Conservation (phyloP, 92 coral and sea anemone species). For the Porites rus region DNA sequence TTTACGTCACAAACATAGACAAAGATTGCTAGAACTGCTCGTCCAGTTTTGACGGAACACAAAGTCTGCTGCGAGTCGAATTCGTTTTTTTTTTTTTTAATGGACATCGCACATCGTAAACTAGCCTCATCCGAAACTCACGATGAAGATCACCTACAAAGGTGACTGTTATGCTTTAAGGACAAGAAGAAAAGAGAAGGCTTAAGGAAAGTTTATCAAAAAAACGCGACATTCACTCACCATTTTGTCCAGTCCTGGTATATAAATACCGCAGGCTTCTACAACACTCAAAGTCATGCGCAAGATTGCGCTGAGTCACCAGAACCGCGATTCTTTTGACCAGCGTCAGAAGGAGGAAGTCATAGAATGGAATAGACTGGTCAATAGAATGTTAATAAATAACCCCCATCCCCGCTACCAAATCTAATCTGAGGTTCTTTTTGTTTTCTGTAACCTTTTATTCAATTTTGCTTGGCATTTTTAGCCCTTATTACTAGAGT, state of each 20-base stretch:
- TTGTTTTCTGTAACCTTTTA: no score
- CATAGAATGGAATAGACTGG: no score
- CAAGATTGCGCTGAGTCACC: conserved; percentile 80
- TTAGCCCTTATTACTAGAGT: no score
- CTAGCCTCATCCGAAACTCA: not conserved
- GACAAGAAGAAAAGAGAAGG: not conserved
- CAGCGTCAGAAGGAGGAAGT: no score
- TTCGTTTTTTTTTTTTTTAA: no score
- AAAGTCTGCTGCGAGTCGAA: no score
- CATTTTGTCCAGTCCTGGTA: conserved; percentile 42
- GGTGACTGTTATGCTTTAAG: no score
- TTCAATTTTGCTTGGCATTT: no score
- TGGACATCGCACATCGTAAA: not conserved
- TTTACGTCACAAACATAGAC: not conserved
- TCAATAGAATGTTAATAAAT: no score
- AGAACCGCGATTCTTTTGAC: not conserved
- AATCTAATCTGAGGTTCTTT: no score
- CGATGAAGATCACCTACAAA: no score
- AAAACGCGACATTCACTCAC: conserved; percentile 43
- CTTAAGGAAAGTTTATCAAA: not conserved
- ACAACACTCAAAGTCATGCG: conserved; percentile 62
- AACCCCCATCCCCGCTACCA: no score
- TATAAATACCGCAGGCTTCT: conserved; percentile 54
- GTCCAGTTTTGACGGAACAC: not conserved
- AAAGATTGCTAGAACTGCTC: not conserved